These are phyloP conservation scores for Donacobius atricapilla DNA, from an alignment of 2,113 vertebrate species.

Conservation along the genomic window DNA sequence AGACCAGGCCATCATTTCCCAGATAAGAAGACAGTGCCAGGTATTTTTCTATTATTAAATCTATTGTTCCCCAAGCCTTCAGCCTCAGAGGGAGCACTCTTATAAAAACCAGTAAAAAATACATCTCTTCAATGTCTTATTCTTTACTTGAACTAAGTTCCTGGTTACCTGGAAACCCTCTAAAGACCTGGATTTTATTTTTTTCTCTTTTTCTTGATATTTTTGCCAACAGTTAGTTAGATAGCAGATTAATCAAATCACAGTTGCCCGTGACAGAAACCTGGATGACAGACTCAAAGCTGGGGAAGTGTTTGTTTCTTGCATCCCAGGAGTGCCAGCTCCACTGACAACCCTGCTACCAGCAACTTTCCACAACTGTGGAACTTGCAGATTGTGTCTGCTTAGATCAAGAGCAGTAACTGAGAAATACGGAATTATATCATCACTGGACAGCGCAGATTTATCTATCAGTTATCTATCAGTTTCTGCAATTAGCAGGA, in stretches of 20 bases:
- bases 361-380: background rate
- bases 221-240: background rate
- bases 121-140: background rate
- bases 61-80: slow-evolving; percentile 1
- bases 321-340: background rate
- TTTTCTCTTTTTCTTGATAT: background rate
- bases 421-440: background rate
- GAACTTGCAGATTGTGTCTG: background rate
- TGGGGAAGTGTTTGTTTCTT: background rate
- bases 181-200: background rate
- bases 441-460: background rate
- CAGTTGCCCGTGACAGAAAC: background rate
- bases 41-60: background rate
- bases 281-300: background rate
- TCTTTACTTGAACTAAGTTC: background rate
- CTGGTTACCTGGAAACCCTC: slow-evolving; percentile 57
- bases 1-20: background rate
- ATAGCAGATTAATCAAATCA: background rate
- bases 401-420: background rate
- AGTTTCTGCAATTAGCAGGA: background rate
- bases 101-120: background rate
- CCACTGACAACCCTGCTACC: background rate
- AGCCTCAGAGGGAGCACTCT: background rate
- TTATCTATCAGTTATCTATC: background rate
- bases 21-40: background rate